Evolutionary conservation across 2,113 vertebrate species (phyloP), one percentile per base, ranked within the genome.

Genomic region (Orthonyx spaldingii): DNA sequence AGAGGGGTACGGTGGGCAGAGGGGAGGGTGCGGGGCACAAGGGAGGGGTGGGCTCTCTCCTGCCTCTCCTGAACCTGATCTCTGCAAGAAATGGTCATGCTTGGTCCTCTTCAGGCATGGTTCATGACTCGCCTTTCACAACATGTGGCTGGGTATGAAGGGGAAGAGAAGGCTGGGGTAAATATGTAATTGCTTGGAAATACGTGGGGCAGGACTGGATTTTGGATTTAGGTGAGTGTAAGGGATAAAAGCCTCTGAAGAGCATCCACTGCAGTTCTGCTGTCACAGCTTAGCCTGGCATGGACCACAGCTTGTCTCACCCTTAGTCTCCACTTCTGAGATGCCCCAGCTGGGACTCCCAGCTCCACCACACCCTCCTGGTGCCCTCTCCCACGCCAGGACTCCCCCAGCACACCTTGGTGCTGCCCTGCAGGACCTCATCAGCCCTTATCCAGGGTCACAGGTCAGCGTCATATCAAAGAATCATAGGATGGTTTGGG

Each of bases 371-470:
- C 27, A 37, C 7, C 15, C 15, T 59, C 23, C 32, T 53, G 37
- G 24, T 74, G 50, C 4, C 27, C 27, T 69, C 60, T 64, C 44
- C 50, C 8, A 18, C 0, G 0, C 10, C 84, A 92, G 9, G 6
- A 24, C 4, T 22, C 2, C 23, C 10, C 10, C n/a, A 52, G 22
- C n/a, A 61, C 6, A 71, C 13, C 30, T 60, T 4, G 2, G 24
- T 70, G 39, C n/a, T 61, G 30, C 32, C 41, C 17, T 70, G 53
- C 32, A 4, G 47, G n/a, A 50, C n/a, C 39, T 37, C n/a, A n/a
- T 5, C 61, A 75, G 53, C 0, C 0, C 18, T 64, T 23, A 49
- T 12, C 28, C 70, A 83, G n/a, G 13, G 33, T 22, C 0, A 0
- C 33, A 30, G 46, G 37, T 30, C 50, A 78, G 50, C n/a, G 41